Evolutionary conservation across 2,113 vertebrate genomes (phyloP).

Genomic region (Thomomys bottae): DNA sequence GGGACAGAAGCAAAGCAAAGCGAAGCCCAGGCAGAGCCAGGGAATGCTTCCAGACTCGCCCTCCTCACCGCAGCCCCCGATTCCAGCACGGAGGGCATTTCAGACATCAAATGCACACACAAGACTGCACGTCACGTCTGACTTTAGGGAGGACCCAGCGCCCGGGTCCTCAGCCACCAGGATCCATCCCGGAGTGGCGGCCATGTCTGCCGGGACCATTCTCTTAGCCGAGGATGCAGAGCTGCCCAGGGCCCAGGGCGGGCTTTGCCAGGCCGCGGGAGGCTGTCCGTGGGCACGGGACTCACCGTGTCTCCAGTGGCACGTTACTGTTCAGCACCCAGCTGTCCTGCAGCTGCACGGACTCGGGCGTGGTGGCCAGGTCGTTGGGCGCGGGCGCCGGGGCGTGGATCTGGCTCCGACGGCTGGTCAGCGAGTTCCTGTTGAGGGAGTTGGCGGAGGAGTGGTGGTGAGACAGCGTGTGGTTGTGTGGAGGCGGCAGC

Average conservation of each 20-base stretch:
- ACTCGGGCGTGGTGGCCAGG: conserved; percentile 96
- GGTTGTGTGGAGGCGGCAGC: conserved; percentile 97
- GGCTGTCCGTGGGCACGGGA: fast-evolving
- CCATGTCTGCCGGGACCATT: too few species aligned
- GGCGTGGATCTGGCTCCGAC: conserved; percentile 95
- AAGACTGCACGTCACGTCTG: too few species aligned
- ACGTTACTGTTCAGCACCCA: conserved; percentile 99
- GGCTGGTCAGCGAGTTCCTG: conserved; percentile 95
- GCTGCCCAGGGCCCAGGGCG: too few species aligned
- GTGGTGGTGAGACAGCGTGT: conserved; percentile 95
- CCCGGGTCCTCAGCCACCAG: too few species aligned
- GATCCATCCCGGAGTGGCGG: too few species aligned
- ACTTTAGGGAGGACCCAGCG: too few species aligned
- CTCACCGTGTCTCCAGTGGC: conserved; percentile 97
- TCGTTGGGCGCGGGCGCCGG: conserved; percentile 93
- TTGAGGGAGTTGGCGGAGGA: conserved; percentile 99
- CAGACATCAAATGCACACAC: too few species aligned
- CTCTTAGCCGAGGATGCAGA: too few species aligned
- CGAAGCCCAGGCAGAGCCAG: conserved; percentile 7
- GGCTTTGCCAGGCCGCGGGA: too few species aligned
- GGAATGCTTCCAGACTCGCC: conserved; percentile 59
- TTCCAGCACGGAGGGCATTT: too few species aligned
- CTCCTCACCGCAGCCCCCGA: conserved; percentile 38
- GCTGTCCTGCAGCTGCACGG: conserved; percentile 99
- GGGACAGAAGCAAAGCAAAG: conserved; percentile 48